Conservation (phyloP, 2,797 vertebrate species). For the Enteromius mattozi region DNA sequence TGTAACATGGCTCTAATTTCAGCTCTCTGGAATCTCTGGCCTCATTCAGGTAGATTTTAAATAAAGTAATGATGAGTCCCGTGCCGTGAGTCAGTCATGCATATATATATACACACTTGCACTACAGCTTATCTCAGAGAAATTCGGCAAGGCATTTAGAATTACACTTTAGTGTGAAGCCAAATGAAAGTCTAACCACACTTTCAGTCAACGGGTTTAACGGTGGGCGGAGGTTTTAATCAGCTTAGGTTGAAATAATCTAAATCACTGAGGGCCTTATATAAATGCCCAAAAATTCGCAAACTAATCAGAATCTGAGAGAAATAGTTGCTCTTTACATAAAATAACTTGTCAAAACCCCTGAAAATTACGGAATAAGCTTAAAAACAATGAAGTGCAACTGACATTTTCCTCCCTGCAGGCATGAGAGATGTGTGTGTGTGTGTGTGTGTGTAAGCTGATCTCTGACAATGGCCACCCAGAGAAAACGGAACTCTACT, state of each 20-base stretch:
- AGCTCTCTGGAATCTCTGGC: slow-evolving; percentile 14
- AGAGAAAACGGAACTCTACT: slow-evolving; percentile 36
- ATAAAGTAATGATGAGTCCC: not conserved
- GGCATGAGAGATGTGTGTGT: not conserved
- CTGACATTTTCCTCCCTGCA: slow-evolving; percentile 30
- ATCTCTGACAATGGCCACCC: slow-evolving; percentile 45
- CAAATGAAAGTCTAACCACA: not conserved
- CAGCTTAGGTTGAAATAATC: slow-evolving; percentile 25
- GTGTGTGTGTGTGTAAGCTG: slow-evolving; percentile 20
- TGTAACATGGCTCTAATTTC: slow-evolving; percentile 32
- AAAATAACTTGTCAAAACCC: not conserved
- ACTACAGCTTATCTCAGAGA: not conserved
- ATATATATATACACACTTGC: not conserved
- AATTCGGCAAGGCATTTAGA: not conserved
- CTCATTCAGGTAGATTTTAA: slow-evolving; percentile 29
- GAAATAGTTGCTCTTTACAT: not conserved
- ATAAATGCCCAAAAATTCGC: not conserved
- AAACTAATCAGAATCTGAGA: slow-evolving; percentile 22
- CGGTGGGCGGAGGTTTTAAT: not conserved
- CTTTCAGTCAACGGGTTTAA: not conserved
- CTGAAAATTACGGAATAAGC: slow-evolving; percentile 11
- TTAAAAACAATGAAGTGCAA: slow-evolving; percentile 22
- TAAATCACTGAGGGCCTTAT: not conserved
- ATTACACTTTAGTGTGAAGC: not conserved
- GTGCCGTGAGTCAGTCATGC: not conserved